Evolutionary conservation across 2,113 vertebrate genomes (phyloP).

Genomic region (Echinops telfairi): DNA sequence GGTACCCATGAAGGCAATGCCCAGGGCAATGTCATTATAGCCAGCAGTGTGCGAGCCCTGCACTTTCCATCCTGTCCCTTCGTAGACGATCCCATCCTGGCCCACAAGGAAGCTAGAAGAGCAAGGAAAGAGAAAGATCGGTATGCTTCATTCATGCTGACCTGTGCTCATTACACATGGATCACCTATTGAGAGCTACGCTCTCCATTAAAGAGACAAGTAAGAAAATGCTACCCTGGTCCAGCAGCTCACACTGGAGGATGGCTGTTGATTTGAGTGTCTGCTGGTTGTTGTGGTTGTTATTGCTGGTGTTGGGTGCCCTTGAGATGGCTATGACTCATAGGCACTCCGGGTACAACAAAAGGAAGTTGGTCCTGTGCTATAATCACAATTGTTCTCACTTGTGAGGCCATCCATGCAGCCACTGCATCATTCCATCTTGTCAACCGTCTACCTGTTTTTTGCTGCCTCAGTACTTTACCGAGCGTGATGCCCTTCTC

Average conservation of each 20-base stretch:
- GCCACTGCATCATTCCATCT: too few species aligned
- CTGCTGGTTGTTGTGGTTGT: background rate
- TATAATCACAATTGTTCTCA: too few species aligned
- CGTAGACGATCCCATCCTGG: conserved; percentile 87
- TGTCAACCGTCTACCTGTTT: too few species aligned
- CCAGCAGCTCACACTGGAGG: background rate
- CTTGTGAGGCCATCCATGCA: too few species aligned
- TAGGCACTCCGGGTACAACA: too few species aligned
- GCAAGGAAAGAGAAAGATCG: background rate
- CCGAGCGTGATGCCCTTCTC: too few species aligned
- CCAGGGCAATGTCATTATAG: conserved; percentile 86
- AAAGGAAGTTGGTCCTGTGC: too few species aligned
- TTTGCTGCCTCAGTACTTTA: too few species aligned
- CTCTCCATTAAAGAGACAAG: background rate
- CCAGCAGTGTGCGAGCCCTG: conserved; percentile 85
- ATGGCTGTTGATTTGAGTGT: background rate
- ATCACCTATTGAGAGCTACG: background rate
- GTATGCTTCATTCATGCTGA: background rate
- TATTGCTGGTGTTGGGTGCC: too few species aligned
- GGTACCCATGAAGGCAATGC: conserved; percentile 89
- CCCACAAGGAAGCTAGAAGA: conserved; percentile 89
- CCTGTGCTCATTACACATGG: background rate
- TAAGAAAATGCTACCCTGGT: background rate
- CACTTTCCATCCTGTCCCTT: conserved; percentile 90
- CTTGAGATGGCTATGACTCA: too few species aligned